Conservation (phyloP, 2,888 invertebrate genomes). For the Mythimna pallens region DNA sequence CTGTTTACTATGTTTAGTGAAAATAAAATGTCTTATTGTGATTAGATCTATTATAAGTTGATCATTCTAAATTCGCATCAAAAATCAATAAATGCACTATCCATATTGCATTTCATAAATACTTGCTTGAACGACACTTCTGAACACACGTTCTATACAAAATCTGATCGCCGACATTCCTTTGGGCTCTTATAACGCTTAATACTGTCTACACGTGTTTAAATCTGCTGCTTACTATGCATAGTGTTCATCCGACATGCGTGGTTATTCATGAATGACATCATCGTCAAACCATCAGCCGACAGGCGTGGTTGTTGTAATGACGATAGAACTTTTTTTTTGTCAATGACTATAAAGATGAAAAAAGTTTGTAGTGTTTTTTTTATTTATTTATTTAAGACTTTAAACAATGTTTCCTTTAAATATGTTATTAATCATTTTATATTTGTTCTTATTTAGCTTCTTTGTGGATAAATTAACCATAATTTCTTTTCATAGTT, state of each 20-base stretch:
- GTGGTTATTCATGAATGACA: slow-evolving; percentile 60
- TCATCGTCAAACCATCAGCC: slow-evolving; percentile 50
- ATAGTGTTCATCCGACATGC: slow-evolving; percentile 39
- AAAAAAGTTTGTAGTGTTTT: slow-evolving; percentile 1
- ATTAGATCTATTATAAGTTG: too few species aligned
- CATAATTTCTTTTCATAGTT: not conserved
- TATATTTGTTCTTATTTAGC: not conserved
- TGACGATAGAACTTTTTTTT: slow-evolving; percentile 25
- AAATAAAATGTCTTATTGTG: too few species aligned
- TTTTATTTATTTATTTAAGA: not conserved
- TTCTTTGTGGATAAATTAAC: not conserved
- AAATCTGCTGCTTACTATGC: slow-evolving; percentile 57
- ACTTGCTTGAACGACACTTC: not conserved
- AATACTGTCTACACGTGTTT: slow-evolving; percentile 49
- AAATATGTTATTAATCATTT: slow-evolving; percentile 11
- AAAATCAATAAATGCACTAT: not conserved
- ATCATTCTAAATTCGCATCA: not conserved
- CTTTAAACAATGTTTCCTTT: not conserved
- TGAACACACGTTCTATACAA: slow-evolving; percentile 11
- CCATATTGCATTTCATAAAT: not conserved
- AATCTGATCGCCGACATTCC: slow-evolving; percentile 33
- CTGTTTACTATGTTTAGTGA: slow-evolving; percentile 58
- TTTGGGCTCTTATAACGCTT: slow-evolving; percentile 4
- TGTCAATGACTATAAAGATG: not conserved
- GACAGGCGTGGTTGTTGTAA: slow-evolving; percentile 55